These are phyloP conservation scores for Apaloderma vittatum DNA, from an alignment of 2,113 vertebrate genomes.

Conservation along the genomic window DNA sequence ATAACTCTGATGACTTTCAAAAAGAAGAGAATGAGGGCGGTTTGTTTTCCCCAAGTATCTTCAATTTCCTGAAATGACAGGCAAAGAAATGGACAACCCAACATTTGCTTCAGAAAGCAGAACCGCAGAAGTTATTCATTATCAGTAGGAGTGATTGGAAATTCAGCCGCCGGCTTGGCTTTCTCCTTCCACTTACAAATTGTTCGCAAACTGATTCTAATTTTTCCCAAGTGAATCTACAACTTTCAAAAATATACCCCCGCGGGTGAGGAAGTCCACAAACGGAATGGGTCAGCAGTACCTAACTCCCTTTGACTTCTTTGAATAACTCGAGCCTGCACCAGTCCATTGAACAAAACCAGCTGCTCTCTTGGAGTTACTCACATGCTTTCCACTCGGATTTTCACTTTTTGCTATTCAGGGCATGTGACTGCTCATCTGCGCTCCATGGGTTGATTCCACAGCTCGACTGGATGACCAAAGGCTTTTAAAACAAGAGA, in stretches of 20 bases:
- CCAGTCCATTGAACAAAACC: neutral
- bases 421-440: neutral
- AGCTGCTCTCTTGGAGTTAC: neutral
- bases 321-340: slow-evolving; percentile 11
- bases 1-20: neutral
- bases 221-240: slow-evolving; percentile 8
- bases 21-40: neutral
- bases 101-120: neutral
- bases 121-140: slow-evolving; percentile 8
- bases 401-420: slow-evolving; percentile 9
- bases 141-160: neutral
- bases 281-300: neutral
- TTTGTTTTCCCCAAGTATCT: neutral
- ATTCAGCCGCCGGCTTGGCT: neutral
- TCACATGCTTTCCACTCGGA: neutral
- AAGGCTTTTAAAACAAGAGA: slow-evolving; percentile 22
- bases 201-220: neutral
- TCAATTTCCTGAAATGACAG: neutral
- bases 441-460: neutral
- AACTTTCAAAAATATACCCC: neutral
- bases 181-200: neutral
- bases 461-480: neutral
- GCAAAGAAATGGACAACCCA: neutral
- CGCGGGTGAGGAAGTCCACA: neutral
- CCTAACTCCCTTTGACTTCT: slow-evolving; percentile 13